Base-by-base conservation (phyloP, 2,888 invertebrate genomes). In the Aleiodes leptofemur region DNA sequence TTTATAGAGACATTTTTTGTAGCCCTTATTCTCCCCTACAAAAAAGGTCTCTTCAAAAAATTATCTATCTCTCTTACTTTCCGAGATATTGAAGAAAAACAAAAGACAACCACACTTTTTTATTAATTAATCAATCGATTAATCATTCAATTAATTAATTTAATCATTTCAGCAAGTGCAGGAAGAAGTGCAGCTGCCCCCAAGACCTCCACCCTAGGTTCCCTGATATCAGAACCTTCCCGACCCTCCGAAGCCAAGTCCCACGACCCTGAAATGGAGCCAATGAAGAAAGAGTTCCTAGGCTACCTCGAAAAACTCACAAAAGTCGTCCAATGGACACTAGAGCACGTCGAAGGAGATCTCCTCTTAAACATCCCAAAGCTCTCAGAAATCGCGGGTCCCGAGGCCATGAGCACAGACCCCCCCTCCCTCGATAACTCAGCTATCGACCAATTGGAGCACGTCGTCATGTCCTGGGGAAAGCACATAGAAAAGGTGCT, bases 301-400 rank as follows among this genome's bases (percentile, higher is more conserved):
- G 71, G 81, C 13, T 83, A 84, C 76, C 74, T 89, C 57, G 81
- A 83, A n/a, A 82, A 85, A 73, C 76, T 89, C 8, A 83, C 86
- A n/a, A 66, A 79, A 4, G 82, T 79, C 16, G 85, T 86, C 1
- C 83, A 87, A 75, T 86, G 88, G 89, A 94, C 95, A 0, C 91
- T 94, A 79, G 94, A 94, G 78, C 95, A 96, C 84, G 92, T 95
- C 7, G 95, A 94, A 86, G 94, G 94, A n/a, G 95, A 95, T 78
- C 92, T 94, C 53, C 92, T 94, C 34, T 87, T 95, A 29, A 92
- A 92, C 0, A 91, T 94, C 90, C 93, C 93, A 0, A 91, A 91
- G 73, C 91, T 94, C 69, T 91, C 92, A 0, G 90, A 91, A 23
- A 85, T 94, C 23, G 83, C 88, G 0, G 90, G 90, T 31, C 88